Evolutionary conservation across 2,888 invertebrate species (phyloP).

Genomic region (Lobophora halterata): DNA sequence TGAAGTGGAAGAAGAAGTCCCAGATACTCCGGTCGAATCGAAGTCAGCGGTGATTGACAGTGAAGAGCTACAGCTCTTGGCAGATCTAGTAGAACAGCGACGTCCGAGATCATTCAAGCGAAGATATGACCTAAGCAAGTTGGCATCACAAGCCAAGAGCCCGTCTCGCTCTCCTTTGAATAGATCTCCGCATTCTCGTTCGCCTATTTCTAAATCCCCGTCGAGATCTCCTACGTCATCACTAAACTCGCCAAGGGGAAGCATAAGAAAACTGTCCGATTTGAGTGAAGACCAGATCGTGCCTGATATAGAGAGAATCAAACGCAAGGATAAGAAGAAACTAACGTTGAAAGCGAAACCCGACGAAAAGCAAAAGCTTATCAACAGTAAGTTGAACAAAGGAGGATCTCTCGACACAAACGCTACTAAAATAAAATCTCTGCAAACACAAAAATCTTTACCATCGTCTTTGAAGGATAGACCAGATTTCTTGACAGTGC

Average conservation of each 20-base stretch:
- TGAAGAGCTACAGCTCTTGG: constrained; percentile 79
- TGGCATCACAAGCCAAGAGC: constrained; percentile 62
- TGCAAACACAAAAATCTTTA: constrained; percentile 79
- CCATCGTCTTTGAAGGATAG: constrained; percentile 77
- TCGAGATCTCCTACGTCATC: constrained; percentile 78
- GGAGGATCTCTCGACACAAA: constrained; percentile 74
- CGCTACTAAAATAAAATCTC: constrained; percentile 67
- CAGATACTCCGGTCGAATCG: constrained; percentile 57
- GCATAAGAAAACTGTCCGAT: constrained; percentile 74
- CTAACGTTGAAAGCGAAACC: constrained; percentile 68
- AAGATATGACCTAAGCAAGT: constrained; percentile 66
- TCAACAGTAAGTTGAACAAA: constrained; percentile 65
- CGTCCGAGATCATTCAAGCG: constrained; percentile 75
- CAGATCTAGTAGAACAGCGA: constrained; percentile 75
- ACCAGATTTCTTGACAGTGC: constrained; percentile 76
- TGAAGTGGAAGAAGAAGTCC: constrained; percentile 77
- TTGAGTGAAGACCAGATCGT: constrained; percentile 77
- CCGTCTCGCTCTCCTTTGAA: constrained; percentile 72
- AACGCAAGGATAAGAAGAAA: constrained; percentile 73
- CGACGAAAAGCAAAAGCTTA: constrained; percentile 66
- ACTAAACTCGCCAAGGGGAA: constrained; percentile 74
- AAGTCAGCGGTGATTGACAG: constrained; percentile 77
- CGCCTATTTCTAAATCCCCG: constrained; percentile 75
- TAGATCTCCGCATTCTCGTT: constrained; percentile 70
- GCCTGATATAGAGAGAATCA: constrained; percentile 73